Evolutionary conservation across 2,113 vertebrate species (phyloP), one percentile per base, ranked within the genome.

Genomic region (Atherinomorus stipes): DNA sequence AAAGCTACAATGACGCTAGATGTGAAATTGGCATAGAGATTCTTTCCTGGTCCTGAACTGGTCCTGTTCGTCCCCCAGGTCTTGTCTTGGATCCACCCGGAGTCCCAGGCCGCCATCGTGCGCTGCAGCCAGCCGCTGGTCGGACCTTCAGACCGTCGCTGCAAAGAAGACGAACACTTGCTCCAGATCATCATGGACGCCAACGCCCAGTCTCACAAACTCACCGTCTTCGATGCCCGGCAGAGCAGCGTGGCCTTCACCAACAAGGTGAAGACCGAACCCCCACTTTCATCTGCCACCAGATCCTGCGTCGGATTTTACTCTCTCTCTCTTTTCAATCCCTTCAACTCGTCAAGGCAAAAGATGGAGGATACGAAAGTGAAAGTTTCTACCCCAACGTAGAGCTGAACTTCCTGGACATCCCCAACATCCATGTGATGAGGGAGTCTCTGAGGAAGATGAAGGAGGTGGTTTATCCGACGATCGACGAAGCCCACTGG

Each of bases 401-500:
- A 3, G 98, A 99, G 64, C 91, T 98, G 11, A 92, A 95, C 56
- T 99, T 99, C 70, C 83, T 99, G 87, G 97, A 99, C 57, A 99
- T 99, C 25, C 97, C 97, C 21, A 99, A 99, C 72, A 99, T 99
- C n/a, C 97, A 99, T 0, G 98, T 99, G 13, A 99, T 99, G 95
- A 92, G 98, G 44, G 98, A 99, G 85, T 98, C 97, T 8, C 91
- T 99, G 56, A 94, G 98, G 15, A 99, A 99, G 71, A 88, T 99
- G 47, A 99, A 98, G 80, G 97, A 99, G 61, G 93, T 97, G 0
- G 95, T 96, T 52, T 99, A 98, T 85, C 98, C 98, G 0, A 93
- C 95, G 1, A 97, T 99, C 1, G 95, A 99, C 18, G 97, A 99
- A 70, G 87, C 92, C 0, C 95, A 89, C 71, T 99, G 98, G 98